Base-by-base conservation (phyloP, 2,888 invertebrate species). In the Pherbina coryleti region DNA sequence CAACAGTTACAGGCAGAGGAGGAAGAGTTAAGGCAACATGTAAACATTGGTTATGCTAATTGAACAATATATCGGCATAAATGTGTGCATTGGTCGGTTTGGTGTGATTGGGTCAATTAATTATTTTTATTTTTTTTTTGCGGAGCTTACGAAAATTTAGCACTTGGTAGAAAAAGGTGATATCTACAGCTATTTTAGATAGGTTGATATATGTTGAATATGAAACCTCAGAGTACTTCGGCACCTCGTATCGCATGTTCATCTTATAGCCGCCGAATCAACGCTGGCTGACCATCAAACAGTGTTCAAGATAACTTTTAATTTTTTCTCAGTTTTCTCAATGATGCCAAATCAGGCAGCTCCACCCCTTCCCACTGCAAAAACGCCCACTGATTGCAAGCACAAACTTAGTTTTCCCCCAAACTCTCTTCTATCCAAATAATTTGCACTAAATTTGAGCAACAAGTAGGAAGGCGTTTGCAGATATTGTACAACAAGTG, bases 1-100 rank as follows among this genome's bases (percentile, higher is more conserved):
- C 51, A 28, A 71, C 37, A 67, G 44, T 31, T 14, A 28, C 9
- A n/a, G 4, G 64, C 64, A 4, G 64, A n/a, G 11, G 64, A n/a
- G 64, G n/a, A 34, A 64, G 64, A 64, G 64, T 31, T n/a, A 5
- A 5, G 49, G 3, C n/a, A 62, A 37, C 60, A 73, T 34, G 73
- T 22, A 25, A 49, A 37, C 44, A 73, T 73, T 73, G 60, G 62
- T 73, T 44, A 22, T 17, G 49, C 73, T 73, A 73, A 73, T 73
- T 73, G 73, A 44, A 73, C 60, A 62, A 73, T 73, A 73, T 60
- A 53, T 73, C 49, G 60, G 14, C 44, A 44, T 44, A 44, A 14
- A 44, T 14, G 44, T 14, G 2, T 44, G 44, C 44, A 11, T 44
- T 44, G 44, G 44, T 44, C 14, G 44, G 44, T 44, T 44, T 14